Conservation (phyloP, 2,888 invertebrate species). For the Macrostomum cliftonense region DNA sequence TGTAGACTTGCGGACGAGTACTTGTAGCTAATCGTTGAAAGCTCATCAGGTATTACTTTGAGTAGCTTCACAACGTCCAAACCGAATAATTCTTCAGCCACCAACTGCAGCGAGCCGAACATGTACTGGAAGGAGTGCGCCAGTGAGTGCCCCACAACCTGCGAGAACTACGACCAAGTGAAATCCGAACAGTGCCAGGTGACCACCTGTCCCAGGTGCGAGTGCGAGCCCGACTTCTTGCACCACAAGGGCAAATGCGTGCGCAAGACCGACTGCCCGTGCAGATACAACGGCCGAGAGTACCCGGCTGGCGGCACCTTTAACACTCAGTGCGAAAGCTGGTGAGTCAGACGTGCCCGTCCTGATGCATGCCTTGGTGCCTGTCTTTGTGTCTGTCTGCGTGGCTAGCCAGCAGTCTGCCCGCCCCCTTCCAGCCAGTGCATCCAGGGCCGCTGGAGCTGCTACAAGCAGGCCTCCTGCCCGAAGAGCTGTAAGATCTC, state of each 20-base stretch:
- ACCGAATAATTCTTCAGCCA: slow-evolving; percentile 14
- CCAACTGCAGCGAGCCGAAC: slow-evolving; percentile 1
- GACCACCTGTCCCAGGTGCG: slow-evolving; percentile 6
- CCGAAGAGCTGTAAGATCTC: slow-evolving; percentile 19
- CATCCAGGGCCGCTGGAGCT: slow-evolving; percentile 18
- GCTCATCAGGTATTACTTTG: too few relatives aligned
- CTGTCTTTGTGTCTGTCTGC: too few relatives aligned
- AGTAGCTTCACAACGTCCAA: too few relatives aligned
- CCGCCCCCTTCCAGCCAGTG: slow-evolving; percentile 6
- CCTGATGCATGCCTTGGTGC: too few relatives aligned
- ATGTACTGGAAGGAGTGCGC: slow-evolving; percentile 10
- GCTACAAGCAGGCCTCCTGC: slow-evolving; percentile 18
- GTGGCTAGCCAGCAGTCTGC: too few relatives aligned
- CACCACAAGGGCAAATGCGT: slow-evolving; percentile 22
- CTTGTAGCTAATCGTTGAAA: too few relatives aligned
- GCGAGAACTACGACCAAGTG: slow-evolving; percentile 4
- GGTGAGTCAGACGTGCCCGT: slow-evolving; percentile 15
- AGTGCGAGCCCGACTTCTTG: slow-evolving; percentile 2
- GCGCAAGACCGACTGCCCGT: slow-evolving; percentile 37
- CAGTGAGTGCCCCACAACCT: slow-evolving; percentile 6
- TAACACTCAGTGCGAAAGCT: slow-evolving; percentile 26
- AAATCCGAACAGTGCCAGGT: slow-evolving; percentile 1
- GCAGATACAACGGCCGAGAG: slow-evolving; percentile 46
- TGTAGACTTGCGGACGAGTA: too few relatives aligned
- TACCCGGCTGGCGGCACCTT: slow-evolving; percentile 19